Conservation (phyloP, 2,888 invertebrate genomes). For the Eupeodes latifasciatus region DNA sequence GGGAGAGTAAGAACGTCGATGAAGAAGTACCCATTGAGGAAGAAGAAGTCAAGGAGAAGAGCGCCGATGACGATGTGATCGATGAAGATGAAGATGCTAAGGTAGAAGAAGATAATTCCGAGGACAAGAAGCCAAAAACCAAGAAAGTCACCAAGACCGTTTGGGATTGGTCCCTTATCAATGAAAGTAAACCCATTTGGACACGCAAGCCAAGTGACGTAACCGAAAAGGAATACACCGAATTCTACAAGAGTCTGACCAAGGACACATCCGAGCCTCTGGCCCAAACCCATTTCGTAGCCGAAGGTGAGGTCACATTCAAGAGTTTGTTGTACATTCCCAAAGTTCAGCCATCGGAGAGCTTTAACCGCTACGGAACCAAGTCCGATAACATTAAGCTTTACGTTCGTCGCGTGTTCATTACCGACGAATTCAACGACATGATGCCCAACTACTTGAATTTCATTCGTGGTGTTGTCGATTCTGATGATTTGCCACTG, state of each 20-base stretch:
- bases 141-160: constrained; percentile 96
- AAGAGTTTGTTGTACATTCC: constrained; percentile 98
- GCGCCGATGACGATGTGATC: constrained; percentile 85
- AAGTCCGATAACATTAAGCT: constrained; percentile 97
- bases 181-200: constrained; percentile 99
- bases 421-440: constrained; percentile 99
- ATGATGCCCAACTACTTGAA: constrained; percentile 99
- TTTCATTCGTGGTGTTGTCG: constrained; percentile 98
- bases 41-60: constrained; percentile 84
- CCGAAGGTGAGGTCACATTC: constrained; percentile 99
- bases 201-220: constrained; percentile 95
- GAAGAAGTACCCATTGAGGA: constrained; percentile 89
- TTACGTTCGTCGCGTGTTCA: constrained; percentile 99
- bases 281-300: constrained; percentile 95
- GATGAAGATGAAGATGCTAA: constrained; percentile 85
- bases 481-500: constrained; percentile 98
- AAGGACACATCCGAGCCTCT: constrained; percentile 94
- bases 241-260: constrained; percentile 97
- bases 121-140: constrained; percentile 90
- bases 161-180: constrained; percentile 99
- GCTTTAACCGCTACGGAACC: constrained; percentile 97
- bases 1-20: constrained; percentile 91
- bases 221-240: constrained; percentile 94
- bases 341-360: constrained; percentile 94
- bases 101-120: constrained; percentile 87